These are phyloP conservation scores for Drepana arcuata DNA, from an alignment of 1,140 invertebrate genomes.

Conservation along the genomic window DNA sequence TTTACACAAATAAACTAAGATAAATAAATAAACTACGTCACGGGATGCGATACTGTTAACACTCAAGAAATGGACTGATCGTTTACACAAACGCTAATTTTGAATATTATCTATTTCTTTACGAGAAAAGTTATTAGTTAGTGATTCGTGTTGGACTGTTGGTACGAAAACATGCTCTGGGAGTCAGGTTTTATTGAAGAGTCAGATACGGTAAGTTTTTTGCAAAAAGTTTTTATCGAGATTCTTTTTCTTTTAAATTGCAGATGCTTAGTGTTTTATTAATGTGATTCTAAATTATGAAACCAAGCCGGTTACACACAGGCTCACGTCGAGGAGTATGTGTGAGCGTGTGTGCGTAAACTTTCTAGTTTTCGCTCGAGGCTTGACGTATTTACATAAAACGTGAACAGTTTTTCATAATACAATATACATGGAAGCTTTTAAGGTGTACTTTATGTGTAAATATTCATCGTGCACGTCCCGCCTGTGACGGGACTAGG, in stretches of 20 bases:
- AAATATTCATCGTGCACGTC: conserved; percentile 56
- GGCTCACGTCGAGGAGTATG: conserved; percentile 10
- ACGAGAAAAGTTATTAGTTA: conserved; percentile 10
- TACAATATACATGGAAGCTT: conserved; percentile 56
- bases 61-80: conserved; percentile 46
- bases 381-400: conserved; percentile 62
- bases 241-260: conserved; percentile 15
- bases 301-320: conserved; percentile 24
- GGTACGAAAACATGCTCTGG: conserved; percentile 52
- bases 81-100: conserved; percentile 18
- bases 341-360: conserved; percentile 49
- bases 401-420: conserved; percentile 70
- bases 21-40: too few species aligned
- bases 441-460: conserved; percentile 50
- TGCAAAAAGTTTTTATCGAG: too few species aligned
- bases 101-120: neutral
- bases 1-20: too few species aligned
- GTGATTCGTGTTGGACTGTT: conserved; percentile 45
- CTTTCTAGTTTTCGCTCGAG: conserved; percentile 69
- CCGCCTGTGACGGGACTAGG: conserved; percentile 38
- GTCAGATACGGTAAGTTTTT: conserved; percentile 50
- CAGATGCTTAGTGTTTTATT: conserved; percentile 13
- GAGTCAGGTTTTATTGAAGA: conserved; percentile 54
- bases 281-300: conserved; percentile 34
- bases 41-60: conserved; percentile 42